These are phyloP conservation scores for Notodonta ziczac DNA, from an alignment of 2,888 invertebrate species.

Conservation along the genomic window DNA sequence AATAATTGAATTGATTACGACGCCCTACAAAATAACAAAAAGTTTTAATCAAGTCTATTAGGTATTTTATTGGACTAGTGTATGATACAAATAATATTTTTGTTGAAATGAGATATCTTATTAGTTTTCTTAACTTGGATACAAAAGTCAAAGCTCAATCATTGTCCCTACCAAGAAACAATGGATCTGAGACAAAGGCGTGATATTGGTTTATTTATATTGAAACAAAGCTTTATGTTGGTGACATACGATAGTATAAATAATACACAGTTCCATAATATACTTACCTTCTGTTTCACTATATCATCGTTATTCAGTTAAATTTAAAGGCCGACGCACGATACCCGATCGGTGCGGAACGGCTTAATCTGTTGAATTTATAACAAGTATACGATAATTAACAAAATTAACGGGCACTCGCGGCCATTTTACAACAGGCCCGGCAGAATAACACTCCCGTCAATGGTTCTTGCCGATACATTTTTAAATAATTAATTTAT, in stretches of 20 bases:
- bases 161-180: too few species aligned
- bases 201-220: too few species aligned
- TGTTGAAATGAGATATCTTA: background rate
- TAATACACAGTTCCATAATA: background rate
- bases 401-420: conserved; percentile 63
- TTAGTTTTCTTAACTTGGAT: background rate
- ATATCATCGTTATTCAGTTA: background rate
- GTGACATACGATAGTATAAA: too few species aligned
- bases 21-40: background rate
- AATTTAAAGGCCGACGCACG: background rate
- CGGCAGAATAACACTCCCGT: conserved; percentile 57
- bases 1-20: background rate
- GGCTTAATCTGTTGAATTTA: conserved; percentile 67
- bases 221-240: too few species aligned
- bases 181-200: too few species aligned
- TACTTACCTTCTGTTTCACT: conserved; percentile 1
- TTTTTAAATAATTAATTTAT: conserved; percentile 81
- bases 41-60: background rate
- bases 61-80: background rate
- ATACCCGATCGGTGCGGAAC: conserved; percentile 24
- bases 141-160: background rate
- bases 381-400: conserved; percentile 73
- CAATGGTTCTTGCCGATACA: conserved; percentile 60
- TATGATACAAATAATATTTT: background rate
- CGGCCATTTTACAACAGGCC: conserved; percentile 57